phyloP scores from a whole-genome alignment of 2,888 invertebrate genomes.

The Dorcus hopei region DNA sequence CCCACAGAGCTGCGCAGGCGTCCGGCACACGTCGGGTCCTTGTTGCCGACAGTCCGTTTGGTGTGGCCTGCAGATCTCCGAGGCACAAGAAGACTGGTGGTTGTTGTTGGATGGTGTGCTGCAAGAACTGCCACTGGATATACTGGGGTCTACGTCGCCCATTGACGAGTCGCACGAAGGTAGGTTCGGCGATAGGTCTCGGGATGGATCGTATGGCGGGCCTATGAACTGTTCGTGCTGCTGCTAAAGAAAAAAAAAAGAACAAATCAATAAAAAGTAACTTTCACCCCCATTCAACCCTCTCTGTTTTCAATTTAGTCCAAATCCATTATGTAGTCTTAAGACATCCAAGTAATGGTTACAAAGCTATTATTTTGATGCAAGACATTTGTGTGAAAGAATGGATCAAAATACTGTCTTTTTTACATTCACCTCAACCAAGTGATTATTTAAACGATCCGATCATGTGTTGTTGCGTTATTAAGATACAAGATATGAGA shows the following conservation, averaged over 20 bases:
- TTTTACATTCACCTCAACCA: too few relatives aligned
- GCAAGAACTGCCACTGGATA: conserved; percentile 57
- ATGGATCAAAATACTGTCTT: too few relatives aligned
- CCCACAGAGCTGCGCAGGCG: conserved; percentile 28
- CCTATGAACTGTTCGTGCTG: conserved; percentile 62
- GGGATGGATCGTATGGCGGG: conserved; percentile 67
- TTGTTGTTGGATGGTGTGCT: conserved; percentile 57
- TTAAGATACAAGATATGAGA: conserved; percentile 9
- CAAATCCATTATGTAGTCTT: too few relatives aligned
- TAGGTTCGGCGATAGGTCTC: conserved; percentile 71
- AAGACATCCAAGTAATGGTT: too few relatives aligned
- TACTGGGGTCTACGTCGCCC: conserved; percentile 57
- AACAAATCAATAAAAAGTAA: background rate
- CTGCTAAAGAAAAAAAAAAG: conserved; percentile 58
- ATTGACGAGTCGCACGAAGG: conserved; percentile 59
- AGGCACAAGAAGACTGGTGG: conserved; percentile 52
- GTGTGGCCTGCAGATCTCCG: conserved; percentile 44
- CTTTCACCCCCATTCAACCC: too few relatives aligned
- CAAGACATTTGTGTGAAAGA: background rate
- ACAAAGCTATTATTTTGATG: too few relatives aligned
- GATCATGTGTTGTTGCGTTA: conserved; percentile 10
- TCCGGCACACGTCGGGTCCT: conserved; percentile 36
- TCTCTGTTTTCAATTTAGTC: too few relatives aligned
- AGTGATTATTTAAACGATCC: conserved; percentile 4
- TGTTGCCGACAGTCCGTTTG: conserved; percentile 28